phyloP scores from a whole-genome alignment of 2,888 invertebrate species.

The Apotomis betuletana region DNA sequence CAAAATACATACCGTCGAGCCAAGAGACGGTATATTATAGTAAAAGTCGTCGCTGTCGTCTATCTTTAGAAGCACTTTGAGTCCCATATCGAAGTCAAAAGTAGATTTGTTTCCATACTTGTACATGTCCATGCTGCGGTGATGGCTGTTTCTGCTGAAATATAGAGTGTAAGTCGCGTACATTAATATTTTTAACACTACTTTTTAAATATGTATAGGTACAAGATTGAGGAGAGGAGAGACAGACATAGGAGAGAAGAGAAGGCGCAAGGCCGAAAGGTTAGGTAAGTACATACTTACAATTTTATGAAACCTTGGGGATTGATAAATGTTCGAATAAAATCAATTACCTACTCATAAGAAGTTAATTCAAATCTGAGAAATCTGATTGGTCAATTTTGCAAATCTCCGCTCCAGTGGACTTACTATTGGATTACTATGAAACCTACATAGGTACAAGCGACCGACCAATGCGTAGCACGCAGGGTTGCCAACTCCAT shows the following conservation, averaged over 20 bases:
- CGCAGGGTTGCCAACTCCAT: too few species aligned
- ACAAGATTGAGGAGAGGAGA: not conserved
- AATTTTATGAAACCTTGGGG: too few species aligned
- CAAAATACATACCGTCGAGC: constrained; percentile 70
- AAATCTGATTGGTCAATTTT: too few species aligned
- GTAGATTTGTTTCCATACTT: constrained; percentile 73
- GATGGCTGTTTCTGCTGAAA: constrained; percentile 54
- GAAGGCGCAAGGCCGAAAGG: not conserved
- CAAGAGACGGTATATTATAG: constrained; percentile 75
- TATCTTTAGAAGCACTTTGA: constrained; percentile 67
- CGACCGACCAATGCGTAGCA: too few species aligned
- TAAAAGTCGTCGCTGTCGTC: constrained; percentile 79
- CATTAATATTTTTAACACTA: constrained; percentile 9
- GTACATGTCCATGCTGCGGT: constrained; percentile 66
- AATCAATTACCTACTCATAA: too few species aligned
- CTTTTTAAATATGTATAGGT: too few species aligned
- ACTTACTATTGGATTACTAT: too few species aligned
- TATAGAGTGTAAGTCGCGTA: constrained; percentile 6
- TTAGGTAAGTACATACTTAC: too few species aligned
- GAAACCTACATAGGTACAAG: too few species aligned
- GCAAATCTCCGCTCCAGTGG: too few species aligned
- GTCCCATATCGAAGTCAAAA: constrained; percentile 73
- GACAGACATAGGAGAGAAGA: not conserved
- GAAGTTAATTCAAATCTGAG: too few species aligned
- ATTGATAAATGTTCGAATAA: too few species aligned